Percentiles rank a stretch among this genome's conserved stretches.
Conservation (phyloP, 1,140 invertebrate species). For the Temnothorax nylanderi region DNA sequence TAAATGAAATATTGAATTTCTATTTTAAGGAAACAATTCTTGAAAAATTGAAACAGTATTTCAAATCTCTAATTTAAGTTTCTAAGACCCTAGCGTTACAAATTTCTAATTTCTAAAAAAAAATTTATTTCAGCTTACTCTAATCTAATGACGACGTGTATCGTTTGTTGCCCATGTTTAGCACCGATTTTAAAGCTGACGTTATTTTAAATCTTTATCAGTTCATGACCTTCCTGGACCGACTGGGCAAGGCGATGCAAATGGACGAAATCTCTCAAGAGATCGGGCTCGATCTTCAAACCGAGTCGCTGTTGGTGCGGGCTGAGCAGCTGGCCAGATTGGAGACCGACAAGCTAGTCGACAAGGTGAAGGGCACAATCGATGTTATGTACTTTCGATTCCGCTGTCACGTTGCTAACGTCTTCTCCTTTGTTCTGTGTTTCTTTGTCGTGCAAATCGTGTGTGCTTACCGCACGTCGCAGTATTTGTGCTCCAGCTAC, state of each 20-base stretch:
- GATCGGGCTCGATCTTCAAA: constrained; percentile 92
- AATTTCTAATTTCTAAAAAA: constrained; percentile 58
- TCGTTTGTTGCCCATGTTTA: neutral
- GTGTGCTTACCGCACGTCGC: constrained; percentile 83
- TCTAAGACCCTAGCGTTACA: neutral
- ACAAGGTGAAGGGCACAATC: constrained; percentile 87
- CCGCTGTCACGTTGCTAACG: constrained; percentile 40
- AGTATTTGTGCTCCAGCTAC: constrained; percentile 89
- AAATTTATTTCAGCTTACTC: constrained; percentile 67
- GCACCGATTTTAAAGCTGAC: neutral
- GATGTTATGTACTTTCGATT: neutral
- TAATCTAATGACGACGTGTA: neutral
- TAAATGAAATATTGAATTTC: neutral
- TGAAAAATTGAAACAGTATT: constrained; percentile 72
- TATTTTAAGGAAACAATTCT: neutral
- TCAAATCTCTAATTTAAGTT: constrained; percentile 83
- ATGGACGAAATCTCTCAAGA: constrained; percentile 93
- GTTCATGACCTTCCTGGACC: constrained; percentile 91
- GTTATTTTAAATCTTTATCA: constrained; percentile 76
- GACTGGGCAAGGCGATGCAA: constrained; percentile 90
- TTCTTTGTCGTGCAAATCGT: constrained; percentile 64
- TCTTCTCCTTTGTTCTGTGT: constrained; percentile 66
- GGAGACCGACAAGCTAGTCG: constrained; percentile 92
- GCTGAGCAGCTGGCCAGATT: constrained; percentile 92
- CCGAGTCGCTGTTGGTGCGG: constrained; percentile 91